phyloP scores from a whole-genome alignment of 2,113 vertebrate genomes.

The Chaenocephalus aceratus region DNA sequence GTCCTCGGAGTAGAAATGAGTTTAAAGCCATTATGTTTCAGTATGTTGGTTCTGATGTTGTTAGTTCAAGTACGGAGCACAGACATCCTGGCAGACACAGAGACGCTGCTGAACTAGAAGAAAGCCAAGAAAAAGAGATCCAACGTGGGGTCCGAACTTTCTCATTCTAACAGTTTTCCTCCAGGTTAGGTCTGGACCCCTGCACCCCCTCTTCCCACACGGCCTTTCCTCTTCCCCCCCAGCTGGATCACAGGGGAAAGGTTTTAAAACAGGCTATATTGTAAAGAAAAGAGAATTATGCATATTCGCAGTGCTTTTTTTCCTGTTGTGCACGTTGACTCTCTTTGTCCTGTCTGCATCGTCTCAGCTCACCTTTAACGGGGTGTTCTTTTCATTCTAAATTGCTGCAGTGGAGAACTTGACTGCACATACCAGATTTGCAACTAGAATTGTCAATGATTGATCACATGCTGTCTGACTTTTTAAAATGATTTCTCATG shows the following conservation, averaged over 20 bases:
- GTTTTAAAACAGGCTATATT: conserved; percentile 26
- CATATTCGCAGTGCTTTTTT: conserved; percentile 57
- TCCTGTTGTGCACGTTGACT: conserved; percentile 39
- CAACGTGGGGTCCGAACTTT: conserved; percentile 1
- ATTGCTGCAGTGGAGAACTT: conserved; percentile 54
- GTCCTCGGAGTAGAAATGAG: conserved; percentile 35
- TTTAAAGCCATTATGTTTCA: conserved; percentile 13
- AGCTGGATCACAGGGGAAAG: conserved; percentile 18
- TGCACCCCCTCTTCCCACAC: conserved; percentile 9
- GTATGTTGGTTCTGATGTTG: conserved; percentile 18
- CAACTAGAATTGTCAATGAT: conserved; percentile 34
- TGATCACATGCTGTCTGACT: conserved; percentile 51
- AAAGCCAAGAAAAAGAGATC: not conserved
- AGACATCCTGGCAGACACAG: conserved; percentile 16
- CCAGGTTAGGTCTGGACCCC: conserved; percentile 10
- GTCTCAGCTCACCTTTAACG: conserved; percentile 12
- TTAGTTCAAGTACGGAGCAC: conserved; percentile 11
- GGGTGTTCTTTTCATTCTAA: conserved; percentile 32
- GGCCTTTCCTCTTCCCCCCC: not conserved
- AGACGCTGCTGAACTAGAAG: not conserved
- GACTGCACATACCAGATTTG: conserved; percentile 30
- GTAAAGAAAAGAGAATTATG: conserved; percentile 53
- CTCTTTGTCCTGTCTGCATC: conserved; percentile 35
- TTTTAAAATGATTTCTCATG: conserved; percentile 52
- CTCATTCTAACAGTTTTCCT: not conserved